These are phyloP conservation scores for Tortrix viridana DNA, from an alignment of 2,888 invertebrate genomes.

Conservation along the genomic window DNA sequence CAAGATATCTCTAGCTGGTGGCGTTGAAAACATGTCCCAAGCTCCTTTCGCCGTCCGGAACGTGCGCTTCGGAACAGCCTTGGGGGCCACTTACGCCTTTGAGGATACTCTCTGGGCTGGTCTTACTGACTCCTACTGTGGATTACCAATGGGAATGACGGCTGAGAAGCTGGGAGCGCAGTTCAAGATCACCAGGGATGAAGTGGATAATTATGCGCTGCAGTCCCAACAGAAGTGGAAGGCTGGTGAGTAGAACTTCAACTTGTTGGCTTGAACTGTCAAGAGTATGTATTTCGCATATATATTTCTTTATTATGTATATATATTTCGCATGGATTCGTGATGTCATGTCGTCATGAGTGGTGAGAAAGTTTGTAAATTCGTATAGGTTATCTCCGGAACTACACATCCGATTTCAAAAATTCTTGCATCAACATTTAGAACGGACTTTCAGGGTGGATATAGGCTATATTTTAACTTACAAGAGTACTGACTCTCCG, in stretches of 20 bases:
- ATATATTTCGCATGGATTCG: no score
- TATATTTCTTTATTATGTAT: no score
- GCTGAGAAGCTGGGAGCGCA: constrained; percentile 95
- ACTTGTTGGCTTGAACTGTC: no score
- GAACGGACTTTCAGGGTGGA: no score
- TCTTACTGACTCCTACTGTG: constrained; percentile 94
- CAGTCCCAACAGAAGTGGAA: constrained; percentile 95
- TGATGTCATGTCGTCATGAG: no score
- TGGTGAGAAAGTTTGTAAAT: no score
- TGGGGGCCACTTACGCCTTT: constrained; percentile 90
- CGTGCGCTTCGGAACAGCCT: constrained; percentile 93
- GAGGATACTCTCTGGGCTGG: constrained; percentile 95
- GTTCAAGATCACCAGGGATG: constrained; percentile 90
- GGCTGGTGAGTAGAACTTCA: constrained; percentile 80
- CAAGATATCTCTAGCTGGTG: constrained; percentile 94
- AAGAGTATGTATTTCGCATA: no score
- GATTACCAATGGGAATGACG: constrained; percentile 97
- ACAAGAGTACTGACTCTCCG: no score
- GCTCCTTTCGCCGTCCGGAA: constrained; percentile 93
- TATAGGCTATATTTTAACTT: no score
- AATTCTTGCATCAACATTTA: no score
- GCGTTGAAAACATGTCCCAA: constrained; percentile 98
- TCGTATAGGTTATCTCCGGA: no score
- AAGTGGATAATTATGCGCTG: constrained; percentile 93
- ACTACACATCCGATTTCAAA: no score